Percentiles rank a stretch among this genome's conserved stretches.
Conservation (phyloP, 2,113 vertebrate species). For the Burhinus bistriatus region DNA sequence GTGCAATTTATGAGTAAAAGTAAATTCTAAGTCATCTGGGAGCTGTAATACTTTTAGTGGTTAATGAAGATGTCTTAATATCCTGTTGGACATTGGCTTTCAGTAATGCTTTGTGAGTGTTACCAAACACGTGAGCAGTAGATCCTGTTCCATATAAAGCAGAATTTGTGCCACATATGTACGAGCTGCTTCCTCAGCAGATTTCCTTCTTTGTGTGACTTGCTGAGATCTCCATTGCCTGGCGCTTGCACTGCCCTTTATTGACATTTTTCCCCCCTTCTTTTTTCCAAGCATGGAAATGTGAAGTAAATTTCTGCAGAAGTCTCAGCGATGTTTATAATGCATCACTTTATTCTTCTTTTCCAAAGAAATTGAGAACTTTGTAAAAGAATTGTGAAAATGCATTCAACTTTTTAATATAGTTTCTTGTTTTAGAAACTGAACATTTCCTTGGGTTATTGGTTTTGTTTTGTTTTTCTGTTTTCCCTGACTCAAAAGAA, state of each 20-base stretch:
- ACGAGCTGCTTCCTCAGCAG: neutral
- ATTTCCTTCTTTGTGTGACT: neutral
- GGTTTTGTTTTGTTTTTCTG: neutral
- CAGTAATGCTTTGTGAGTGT: neutral
- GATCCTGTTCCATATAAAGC: neutral
- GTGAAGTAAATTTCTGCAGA: neutral
- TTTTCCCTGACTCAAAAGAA: neutral
- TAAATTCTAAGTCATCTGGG: neutral
- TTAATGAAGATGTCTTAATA: neutral
- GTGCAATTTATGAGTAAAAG: neutral
- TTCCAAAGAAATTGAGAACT: neutral
- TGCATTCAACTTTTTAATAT: neutral
- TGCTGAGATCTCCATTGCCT: neutral
- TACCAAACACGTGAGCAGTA: neutral
- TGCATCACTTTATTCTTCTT: neutral
- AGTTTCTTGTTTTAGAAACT: neutral
- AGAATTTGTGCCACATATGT: fast-evolving
- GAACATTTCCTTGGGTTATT: neutral
- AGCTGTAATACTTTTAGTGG: neutral
- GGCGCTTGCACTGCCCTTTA: neutral
- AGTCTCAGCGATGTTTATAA: neutral
- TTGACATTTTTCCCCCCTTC: fast-evolving
- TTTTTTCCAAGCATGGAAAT: neutral
- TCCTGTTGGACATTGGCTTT: neutral
- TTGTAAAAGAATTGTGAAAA: neutral